Conservation (phyloP, 2,888 invertebrate genomes). For the Slavum lentiscoides region DNA sequence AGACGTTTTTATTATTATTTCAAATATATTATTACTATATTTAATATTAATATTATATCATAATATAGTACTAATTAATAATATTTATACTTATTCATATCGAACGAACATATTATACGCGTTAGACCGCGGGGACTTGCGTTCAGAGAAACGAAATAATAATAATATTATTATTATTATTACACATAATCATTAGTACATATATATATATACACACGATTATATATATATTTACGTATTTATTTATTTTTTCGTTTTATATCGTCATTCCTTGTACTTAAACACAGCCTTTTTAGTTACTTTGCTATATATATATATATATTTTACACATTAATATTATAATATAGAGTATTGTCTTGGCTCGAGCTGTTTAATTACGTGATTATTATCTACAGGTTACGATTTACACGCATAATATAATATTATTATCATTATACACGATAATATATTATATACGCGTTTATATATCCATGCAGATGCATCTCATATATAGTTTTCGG, state of each 20-base stretch:
- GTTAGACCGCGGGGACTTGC: not conserved
- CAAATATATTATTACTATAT: too few relatives aligned
- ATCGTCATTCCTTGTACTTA: conserved; percentile 51
- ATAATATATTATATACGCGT: too few relatives aligned
- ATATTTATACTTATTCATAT: too few relatives aligned
- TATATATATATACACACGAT: too few relatives aligned
- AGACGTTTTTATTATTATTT: too few relatives aligned
- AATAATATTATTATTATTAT: not conserved
- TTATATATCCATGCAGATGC: too few relatives aligned
- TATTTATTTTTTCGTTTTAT: not conserved
- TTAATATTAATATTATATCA: too few relatives aligned
- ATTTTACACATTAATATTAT: not conserved
- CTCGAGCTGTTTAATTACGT: conserved; percentile 37
- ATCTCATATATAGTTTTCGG: too few relatives aligned
- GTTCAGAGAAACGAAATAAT: not conserved
- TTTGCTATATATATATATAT: conserved; percentile 1
- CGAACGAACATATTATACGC: too few relatives aligned
- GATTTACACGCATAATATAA: not conserved
- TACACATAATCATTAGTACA: too few relatives aligned
- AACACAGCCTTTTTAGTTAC: conserved; percentile 52
- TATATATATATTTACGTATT: conserved; percentile 1
- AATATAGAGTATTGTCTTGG: conserved; percentile 47
- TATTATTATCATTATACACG: not conserved
- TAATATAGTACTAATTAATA: too few relatives aligned
- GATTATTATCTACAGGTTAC: not conserved